phyloP scores from a whole-genome alignment of 2,888 invertebrate species.

The Stegophylla sp. region DNA sequence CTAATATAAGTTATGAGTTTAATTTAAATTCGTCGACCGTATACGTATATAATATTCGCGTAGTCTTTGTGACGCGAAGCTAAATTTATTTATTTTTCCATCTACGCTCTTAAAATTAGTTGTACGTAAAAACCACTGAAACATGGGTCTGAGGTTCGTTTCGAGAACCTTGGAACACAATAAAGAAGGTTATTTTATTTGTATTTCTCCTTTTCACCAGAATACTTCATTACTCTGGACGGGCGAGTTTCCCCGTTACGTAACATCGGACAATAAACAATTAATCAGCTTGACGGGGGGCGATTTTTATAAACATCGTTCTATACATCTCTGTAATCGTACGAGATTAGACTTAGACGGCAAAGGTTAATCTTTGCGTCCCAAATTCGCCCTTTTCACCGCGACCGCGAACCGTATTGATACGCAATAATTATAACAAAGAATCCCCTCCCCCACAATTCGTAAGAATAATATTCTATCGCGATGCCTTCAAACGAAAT shows the following conservation, averaged over 20 bases:
- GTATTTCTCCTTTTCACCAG: conserved; percentile 21
- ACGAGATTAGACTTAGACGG: conserved; percentile 25
- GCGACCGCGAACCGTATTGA: not conserved
- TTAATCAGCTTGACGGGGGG: conserved; percentile 34
- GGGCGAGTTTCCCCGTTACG: conserved; percentile 21
- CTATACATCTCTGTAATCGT: conserved; percentile 29
- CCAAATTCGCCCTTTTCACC: not conserved
- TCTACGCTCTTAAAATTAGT: not conserved
- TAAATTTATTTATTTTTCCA: no score
- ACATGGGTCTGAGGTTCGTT: not conserved
- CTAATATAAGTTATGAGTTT: no score
- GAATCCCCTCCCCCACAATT: no score
- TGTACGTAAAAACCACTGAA: not conserved
- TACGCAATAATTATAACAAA: not conserved
- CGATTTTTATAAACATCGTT: conserved; percentile 39
- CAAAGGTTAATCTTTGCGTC: conserved; percentile 28
- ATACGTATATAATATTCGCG: no score
- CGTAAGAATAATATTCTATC: no score
- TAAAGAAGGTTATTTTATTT: conserved; percentile 44
- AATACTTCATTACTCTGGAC: conserved; percentile 31
- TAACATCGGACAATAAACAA: not conserved
- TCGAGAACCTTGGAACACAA: not conserved
- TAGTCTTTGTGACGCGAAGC: no score
- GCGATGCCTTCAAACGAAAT: no score
- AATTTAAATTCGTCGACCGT: no score